Evolutionary conservation across 2,888 invertebrate genomes (phyloP), one percentile per base, ranked within the genome.

Genomic region (Rhagonycha fulva): DNA sequence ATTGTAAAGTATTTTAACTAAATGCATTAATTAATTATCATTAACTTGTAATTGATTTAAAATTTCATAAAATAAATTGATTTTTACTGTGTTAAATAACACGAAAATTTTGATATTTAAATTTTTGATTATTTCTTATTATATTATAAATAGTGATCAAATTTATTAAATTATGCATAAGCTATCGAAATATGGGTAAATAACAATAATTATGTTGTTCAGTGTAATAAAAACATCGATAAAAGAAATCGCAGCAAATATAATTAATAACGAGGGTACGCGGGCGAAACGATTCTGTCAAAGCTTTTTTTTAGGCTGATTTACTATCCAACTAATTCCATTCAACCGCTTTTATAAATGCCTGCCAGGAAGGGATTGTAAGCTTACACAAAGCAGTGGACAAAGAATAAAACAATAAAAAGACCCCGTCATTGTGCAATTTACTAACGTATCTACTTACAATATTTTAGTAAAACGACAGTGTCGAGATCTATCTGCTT

Each of bases 371-470:
- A 66, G 26, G 63, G 63, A 66, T 66, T 23, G 63, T 66, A 66
- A 24, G 63, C 63, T 66, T 66, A 66, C 26, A 66, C 63, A 66
- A 66, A 66, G 26, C 24, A 24, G 24, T 23, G 63, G 63, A 66
- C 63, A 66, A 66, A 66, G 63, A 66, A 66, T 66, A 66, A 66
- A 66, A 66, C 63, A 66, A 66, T 66, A 66, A 66, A 66, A 66
- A 66, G 23, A 66, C 63, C 26, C 63, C 23, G 24, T 66, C 63
- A 66, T 66, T 66, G 63, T 23, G 63, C 24, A n/a, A 24, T 23
- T 66, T 23, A 66, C 63, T 66, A 66, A 66, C 23, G 23, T 66
- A 24, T 66, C 63, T 66, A 66, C 63, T 66, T 23, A 26, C 63
- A 66, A 66, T 23, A 24, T 66, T 66, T 66, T 23, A 66, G 26